phyloP scores from a whole-genome alignment of 2,113 vertebrate genomes.

The Fulica atra region DNA sequence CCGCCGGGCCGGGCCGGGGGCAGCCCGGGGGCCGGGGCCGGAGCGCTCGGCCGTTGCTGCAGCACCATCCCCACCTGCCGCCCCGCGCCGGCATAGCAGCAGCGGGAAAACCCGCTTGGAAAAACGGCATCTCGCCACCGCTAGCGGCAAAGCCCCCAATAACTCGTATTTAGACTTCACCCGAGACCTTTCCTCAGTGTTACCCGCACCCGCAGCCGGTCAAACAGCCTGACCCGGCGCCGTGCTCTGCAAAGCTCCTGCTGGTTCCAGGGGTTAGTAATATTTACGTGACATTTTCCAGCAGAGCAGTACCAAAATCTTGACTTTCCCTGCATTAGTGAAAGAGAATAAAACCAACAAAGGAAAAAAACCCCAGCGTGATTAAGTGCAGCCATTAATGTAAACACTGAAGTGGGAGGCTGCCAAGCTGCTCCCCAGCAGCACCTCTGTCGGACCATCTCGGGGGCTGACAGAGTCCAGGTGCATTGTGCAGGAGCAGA shows the following conservation, averaged over 20 bases:
- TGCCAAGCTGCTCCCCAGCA: not conserved
- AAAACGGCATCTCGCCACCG: fast-evolving
- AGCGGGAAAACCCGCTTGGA: fast-evolving
- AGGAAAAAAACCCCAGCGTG: not conserved
- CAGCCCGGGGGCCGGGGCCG: not conserved
- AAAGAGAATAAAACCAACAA: not conserved
- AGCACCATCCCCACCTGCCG: constrained; percentile 65
- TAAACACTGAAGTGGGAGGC: not conserved
- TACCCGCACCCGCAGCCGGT: no score
- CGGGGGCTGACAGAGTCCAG: fast-evolving
- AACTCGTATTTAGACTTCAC: fast-evolving
- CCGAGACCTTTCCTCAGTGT: not conserved
- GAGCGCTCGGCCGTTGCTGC: not conserved
- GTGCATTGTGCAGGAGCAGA: not conserved
- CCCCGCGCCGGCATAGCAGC: not conserved
- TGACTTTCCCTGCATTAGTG: not conserved
- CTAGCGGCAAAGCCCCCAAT: fast-evolving
- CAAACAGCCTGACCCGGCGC: not conserved
- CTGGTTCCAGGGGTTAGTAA: not conserved
- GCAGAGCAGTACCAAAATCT: not conserved
- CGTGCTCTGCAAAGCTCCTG: not conserved
- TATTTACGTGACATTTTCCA: constrained; percentile 48
- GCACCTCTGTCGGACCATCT: not conserved
- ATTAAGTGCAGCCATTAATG: not conserved
- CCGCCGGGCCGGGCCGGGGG: no score